Evolutionary conservation across 2,797 vertebrate genomes (phyloP).

Genomic region (Triplophysa yarkandensis): DNA sequence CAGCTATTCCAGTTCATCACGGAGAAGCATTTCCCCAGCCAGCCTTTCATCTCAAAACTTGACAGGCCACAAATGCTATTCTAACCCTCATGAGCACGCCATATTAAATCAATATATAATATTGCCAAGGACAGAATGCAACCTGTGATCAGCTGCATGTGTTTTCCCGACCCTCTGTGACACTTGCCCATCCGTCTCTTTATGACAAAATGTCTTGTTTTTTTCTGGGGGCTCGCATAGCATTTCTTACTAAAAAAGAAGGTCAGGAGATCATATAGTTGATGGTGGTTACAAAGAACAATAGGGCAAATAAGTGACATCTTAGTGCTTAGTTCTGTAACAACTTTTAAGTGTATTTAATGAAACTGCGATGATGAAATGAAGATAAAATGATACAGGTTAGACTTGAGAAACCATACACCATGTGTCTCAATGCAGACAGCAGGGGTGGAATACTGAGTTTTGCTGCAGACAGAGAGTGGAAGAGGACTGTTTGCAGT

Average conservation of each 20-base stretch:
- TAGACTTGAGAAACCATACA: constrained; percentile 5
- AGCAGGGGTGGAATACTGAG: not conserved
- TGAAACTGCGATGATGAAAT: not conserved
- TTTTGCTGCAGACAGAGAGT: not conserved
- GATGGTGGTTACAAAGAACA: constrained; percentile 31
- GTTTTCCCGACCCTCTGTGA: constrained; percentile 52
- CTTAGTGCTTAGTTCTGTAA: constrained; percentile 9
- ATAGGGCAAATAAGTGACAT: constrained; percentile 2
- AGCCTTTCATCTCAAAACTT: constrained; percentile 68
- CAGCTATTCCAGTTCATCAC: constrained; percentile 70
- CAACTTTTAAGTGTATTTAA: not conserved
- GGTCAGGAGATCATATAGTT: not conserved
- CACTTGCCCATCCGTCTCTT: constrained; percentile 50
- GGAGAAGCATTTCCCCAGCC: constrained; percentile 63
- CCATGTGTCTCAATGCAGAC: not conserved
- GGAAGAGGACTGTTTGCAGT: constrained; percentile 29
- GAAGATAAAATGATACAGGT: constrained; percentile 2
- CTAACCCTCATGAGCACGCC: constrained; percentile 59
- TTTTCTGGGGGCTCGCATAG: constrained; percentile 29
- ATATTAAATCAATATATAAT: constrained; percentile 76
- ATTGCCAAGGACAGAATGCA: constrained; percentile 70
- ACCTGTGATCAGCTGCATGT: constrained; percentile 61
- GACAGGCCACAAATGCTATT: constrained; percentile 70
- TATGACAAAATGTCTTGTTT: constrained; percentile 33
- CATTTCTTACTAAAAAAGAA: constrained; percentile 9